phyloP scores from a whole-genome alignment of 2,888 invertebrate genomes.

The Macroteleia sp. region DNA sequence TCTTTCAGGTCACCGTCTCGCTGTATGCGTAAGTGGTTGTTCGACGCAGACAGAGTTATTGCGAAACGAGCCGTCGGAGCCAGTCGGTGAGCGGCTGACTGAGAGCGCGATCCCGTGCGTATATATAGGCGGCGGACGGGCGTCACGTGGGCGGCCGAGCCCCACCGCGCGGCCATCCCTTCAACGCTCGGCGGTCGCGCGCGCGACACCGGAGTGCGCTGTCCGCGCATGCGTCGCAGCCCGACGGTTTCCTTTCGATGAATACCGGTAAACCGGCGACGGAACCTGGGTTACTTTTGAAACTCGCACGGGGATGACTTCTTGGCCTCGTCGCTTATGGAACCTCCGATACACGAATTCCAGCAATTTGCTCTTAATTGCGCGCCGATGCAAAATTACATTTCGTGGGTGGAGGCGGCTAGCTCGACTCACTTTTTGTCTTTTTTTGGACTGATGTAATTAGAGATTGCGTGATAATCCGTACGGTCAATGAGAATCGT shows the following conservation, averaged over 20 bases:
- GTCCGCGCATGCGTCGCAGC: constrained; percentile 27
- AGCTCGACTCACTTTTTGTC: no score
- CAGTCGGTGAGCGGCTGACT: constrained; percentile 79
- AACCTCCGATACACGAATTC: neutral
- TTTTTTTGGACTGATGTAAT: no score
- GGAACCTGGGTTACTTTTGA: neutral
- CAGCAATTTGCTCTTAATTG: constrained; percentile 5
- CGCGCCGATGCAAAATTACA: constrained; percentile 20
- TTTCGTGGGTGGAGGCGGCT: constrained; percentile 16
- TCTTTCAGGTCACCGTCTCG: constrained; percentile 27
- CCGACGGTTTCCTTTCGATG: no score
- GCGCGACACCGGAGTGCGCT: constrained; percentile 9
- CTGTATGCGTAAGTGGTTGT: neutral
- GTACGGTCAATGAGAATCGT: no score
- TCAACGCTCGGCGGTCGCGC: neutral
- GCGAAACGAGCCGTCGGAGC: constrained; percentile 72
- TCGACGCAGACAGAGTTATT: no score
- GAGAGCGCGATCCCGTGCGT: constrained; percentile 66
- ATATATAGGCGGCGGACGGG: constrained; percentile 76
- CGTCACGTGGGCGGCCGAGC: constrained; percentile 71
- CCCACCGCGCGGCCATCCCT: constrained; percentile 15
- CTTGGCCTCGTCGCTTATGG: constrained; percentile 16
- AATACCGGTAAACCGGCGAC: no score
- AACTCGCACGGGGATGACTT: constrained; percentile 3
- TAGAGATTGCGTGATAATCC: no score